Evolutionary conservation across 2,113 vertebrate genomes (phyloP).

Genomic region (Lipophrys pholis): DNA sequence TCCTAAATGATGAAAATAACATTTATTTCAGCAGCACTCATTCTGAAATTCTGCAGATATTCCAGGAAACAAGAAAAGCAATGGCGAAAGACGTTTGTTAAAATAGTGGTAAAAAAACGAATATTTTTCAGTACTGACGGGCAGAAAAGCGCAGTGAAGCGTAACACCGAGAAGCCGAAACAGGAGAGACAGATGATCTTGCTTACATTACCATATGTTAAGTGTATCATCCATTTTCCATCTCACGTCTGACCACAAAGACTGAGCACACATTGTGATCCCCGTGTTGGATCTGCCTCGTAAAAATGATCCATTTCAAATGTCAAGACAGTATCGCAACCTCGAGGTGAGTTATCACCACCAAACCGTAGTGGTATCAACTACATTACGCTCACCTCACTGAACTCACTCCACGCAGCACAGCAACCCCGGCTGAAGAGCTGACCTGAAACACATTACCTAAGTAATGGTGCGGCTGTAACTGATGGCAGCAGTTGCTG

Average conservation of each 20-base stretch:
- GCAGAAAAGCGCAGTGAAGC: slow-evolving; percentile 2
- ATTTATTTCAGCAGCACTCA: neutral
- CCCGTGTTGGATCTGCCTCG: slow-evolving; percentile 8
- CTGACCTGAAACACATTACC: slow-evolving; percentile 64
- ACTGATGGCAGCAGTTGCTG: slow-evolving; percentile 55
- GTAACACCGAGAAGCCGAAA: slow-evolving; percentile 19
- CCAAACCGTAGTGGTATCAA: slow-evolving; percentile 39
- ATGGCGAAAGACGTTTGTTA: neutral
- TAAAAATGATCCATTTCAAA: slow-evolving; percentile 52
- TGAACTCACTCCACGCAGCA: slow-evolving; percentile 46
- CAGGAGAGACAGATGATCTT: slow-evolving; percentile 5
- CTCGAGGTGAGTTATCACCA: slow-evolving; percentile 12
- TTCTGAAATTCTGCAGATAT: neutral
- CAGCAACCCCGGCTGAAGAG: slow-evolving; percentile 43
- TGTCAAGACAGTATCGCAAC: slow-evolving; percentile 37
- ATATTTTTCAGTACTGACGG: neutral
- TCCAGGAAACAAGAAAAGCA: neutral
- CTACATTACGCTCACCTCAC: slow-evolving; percentile 53
- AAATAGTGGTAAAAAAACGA: neutral
- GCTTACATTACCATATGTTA: slow-evolving; percentile 10
- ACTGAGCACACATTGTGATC: neutral
- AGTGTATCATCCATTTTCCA: slow-evolving; percentile 10
- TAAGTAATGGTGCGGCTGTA: slow-evolving; percentile 51
- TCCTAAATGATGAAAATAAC: neutral
- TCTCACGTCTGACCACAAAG: slow-evolving; percentile 1